phyloP scores from a whole-genome alignment of 2,113 vertebrate genomes.

The Pholis gunnellus region DNA sequence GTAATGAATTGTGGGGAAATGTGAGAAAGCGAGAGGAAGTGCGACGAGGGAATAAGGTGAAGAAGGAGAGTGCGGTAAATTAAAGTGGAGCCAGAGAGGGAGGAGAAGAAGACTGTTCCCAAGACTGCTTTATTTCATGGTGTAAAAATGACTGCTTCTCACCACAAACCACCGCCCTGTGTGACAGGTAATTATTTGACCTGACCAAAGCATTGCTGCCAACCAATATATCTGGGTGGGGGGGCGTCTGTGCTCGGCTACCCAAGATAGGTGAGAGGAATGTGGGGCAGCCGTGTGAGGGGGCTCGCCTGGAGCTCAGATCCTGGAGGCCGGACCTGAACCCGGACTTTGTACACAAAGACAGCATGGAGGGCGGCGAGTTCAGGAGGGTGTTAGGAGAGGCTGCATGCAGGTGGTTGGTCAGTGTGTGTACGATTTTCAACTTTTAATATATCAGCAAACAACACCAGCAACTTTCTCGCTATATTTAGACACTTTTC shows the following conservation, averaged over 20 bases:
- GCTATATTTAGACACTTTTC: no score
- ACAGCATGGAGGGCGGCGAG: constrained; percentile 21
- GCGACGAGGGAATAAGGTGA: constrained; percentile 26
- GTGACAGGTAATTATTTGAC: constrained; percentile 83
- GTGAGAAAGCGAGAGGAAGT: constrained; percentile 73
- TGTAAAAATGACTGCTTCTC: constrained; percentile 62
- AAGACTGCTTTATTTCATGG: constrained; percentile 72
- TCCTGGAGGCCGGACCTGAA: constrained; percentile 34
- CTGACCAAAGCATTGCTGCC: constrained; percentile 53
- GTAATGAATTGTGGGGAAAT: constrained; percentile 63
- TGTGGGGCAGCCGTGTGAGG: constrained; percentile 61
- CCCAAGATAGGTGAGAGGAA: constrained; percentile 74
- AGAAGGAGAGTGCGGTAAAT: constrained; percentile 61
- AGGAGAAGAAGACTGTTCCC: constrained; percentile 59
- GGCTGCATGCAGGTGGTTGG: constrained; percentile 22
- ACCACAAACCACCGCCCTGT: constrained; percentile 58
- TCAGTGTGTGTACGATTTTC: not conserved
- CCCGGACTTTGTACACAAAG: constrained; percentile 36
- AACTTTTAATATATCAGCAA: no score
- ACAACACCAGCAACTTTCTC: no score
- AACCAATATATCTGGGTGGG: constrained; percentile 18
- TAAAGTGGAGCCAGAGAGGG: constrained; percentile 59
- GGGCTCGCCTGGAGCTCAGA: constrained; percentile 43
- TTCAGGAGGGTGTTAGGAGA: constrained; percentile 3
- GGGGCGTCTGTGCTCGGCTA: constrained; percentile 63